Percentiles rank a stretch among this genome's conserved stretches.
Conservation (phyloP, 2,888 invertebrate genomes). For the Sceliomorpha sp. region DNA sequence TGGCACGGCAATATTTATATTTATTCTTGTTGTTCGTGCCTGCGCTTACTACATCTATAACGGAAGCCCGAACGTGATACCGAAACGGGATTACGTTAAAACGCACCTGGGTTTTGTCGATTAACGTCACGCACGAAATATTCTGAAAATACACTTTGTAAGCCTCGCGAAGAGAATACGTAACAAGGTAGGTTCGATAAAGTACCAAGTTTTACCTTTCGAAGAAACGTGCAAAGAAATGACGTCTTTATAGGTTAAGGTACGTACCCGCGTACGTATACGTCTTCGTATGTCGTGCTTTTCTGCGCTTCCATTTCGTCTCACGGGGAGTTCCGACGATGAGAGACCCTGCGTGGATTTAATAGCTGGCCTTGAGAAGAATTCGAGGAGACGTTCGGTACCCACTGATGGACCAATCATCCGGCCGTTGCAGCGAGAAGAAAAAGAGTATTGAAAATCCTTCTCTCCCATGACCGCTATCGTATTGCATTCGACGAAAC, state of each 20-base stretch:
- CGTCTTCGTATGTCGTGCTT: constrained; percentile 1
- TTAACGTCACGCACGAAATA: constrained; percentile 12
- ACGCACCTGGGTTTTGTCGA: constrained; percentile 6
- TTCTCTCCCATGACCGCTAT: not conserved
- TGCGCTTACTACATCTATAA: constrained; percentile 23
- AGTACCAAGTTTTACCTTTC: too few relatives aligned
- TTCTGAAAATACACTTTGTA: too few relatives aligned
- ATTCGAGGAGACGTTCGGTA: constrained; percentile 23
- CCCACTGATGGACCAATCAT: constrained; percentile 10
- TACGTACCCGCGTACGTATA: not conserved
- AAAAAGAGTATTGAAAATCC: constrained; percentile 2
- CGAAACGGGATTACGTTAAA: constrained; percentile 14
- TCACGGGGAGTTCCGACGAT: constrained; percentile 9
- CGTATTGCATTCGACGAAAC: constrained; percentile 6
- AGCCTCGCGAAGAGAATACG: too few relatives aligned
- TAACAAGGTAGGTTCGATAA: too few relatives aligned
- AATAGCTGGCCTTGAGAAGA: constrained; percentile 62
- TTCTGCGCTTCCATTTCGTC: not conserved
- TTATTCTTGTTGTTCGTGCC: constrained; percentile 35
- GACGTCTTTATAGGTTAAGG: not conserved
- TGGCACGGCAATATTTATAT: constrained; percentile 41
- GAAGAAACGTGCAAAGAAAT: constrained; percentile 10
- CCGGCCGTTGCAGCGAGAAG: constrained; percentile 3
- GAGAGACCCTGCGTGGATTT: constrained; percentile 48
- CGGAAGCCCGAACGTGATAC: constrained; percentile 34